Evolutionary conservation across 2,797 vertebrate genomes (phyloP), one percentile per base, ranked within the genome.

Genomic region (Prunella strophiata): DNA sequence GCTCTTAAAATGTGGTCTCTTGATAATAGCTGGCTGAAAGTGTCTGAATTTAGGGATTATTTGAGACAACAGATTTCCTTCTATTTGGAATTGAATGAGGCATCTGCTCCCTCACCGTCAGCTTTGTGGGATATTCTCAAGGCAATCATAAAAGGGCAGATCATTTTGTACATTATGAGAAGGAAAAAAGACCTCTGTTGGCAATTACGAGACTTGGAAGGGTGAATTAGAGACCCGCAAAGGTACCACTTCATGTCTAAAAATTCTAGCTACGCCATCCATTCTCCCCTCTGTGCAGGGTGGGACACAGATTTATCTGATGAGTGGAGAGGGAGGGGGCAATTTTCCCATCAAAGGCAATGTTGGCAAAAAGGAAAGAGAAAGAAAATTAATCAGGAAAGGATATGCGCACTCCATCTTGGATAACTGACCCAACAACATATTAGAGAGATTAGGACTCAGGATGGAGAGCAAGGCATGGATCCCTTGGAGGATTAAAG

Each of bases 41-140:
- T 98, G 97, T 98, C 97, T 98, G 98, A 98, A 98, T 98, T 98
- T 98, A 98, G 98, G 98, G 98, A 98, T 98, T 98, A 98, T 98
- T 98, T 98, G 97, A 98, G 98, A 98, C 97, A 98, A 98, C 98
- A 98, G 98, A 98, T 98, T 98, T 98, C 98, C 98, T 98, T 98
- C 98, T 98, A 98, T 98, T 98, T 98, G 97, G 97, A 98, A 98
- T 97, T 97, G 97, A 98, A 98, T 96, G 97, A 97, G 97, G 98
- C 98, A 98, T 98, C 98, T 98, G 98, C 97, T 98, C 97, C 94
- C 96, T 98, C 97, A 97, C 97, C 86, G 91, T 97, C 97, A 97
- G 97, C 97, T 98, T 98, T 97, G 97, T 98, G 96, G 83, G 95
- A 97, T 96, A 97, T 98, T 98, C 98, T 98, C 97, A 96, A 98